Base-by-base conservation (phyloP, 2,888 invertebrate species). In the Danaus chrysippus region DNA sequence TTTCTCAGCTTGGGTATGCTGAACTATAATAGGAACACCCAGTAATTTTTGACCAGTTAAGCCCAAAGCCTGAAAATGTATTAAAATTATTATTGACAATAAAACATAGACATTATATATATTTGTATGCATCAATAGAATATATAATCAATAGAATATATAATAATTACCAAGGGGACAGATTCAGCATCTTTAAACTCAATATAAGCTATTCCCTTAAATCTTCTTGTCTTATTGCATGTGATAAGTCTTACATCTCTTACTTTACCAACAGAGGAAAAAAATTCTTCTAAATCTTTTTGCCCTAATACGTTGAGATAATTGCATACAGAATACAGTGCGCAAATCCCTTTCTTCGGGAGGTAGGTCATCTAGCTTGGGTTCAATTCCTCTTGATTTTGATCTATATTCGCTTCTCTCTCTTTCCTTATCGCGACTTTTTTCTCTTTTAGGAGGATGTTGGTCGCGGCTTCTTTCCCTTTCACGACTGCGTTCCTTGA, bases 201-300 rank as follows among this genome's bases (percentile, higher is more conserved):
- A 65, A 99, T 98, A 81, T 99, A 99, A n/a, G 99, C 97, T 75
- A 99, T 99, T 54, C 99, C 99, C 89, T 99, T 99, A 78, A 99
- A 99, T 71, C 99, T 92, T 78, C 99, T 94, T 0, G 99, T 99
- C 87, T 99, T 99, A 87, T 99, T 99, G 87, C 99, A 99, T 62
- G 98, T 98, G 63, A 99, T 99, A 73, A 99, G 94, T 76, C 99
- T 93, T 17, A 99, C 99, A 91, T 99, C 99, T 73, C 98, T 94
- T 63, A 98, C 98, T 93, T 98, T 98, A 54, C 99, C 99, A 64
- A 99, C 99, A 66, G 98, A 96, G 41, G 98, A 98, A 86, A 99
- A 99, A 86, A 99, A 99, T 86, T 99, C 99, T 88, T 99, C 98
- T 68, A 99, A 89, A 85, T 99, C 99, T 70, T 98, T n/a, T 94